Base-by-base conservation (phyloP, 2,888 invertebrate genomes). In the Dexiosoma caninum region DNA sequence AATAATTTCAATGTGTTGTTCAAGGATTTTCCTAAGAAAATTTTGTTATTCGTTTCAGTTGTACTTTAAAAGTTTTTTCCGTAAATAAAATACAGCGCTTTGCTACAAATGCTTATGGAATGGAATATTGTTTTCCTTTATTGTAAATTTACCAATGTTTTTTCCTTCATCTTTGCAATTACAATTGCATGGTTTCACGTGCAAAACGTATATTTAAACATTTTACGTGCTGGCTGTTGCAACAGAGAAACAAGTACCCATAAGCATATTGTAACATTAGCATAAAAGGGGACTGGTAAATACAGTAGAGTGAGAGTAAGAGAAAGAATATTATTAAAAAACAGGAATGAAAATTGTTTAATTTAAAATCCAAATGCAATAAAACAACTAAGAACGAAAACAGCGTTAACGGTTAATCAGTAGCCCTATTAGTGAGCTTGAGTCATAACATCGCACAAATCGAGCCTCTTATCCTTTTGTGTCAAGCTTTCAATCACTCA, bases 131-230 rank as follows among this genome's bases (percentile, higher is more conserved):
- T 27, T 51, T 3, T 6, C 27, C 27, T 49, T 49, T 27, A 42
- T 57, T 69, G 40, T 42, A 21, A 67, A 55, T 53, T 46, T 46
- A 55, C 14, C 23, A 59, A 30, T 27, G n/a, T 74, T 32, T 51
- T 57, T 42, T 19, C n/a, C 10, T 19, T 40, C 14, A 49, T 51
- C 32, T 59, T 67, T 44, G 32, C 62, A 69, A 76, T 76, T 76
- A 76, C 76, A 69, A 69, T 76, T 70, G 77, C 69, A 70, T 55
- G 77, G 62, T 66, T 81, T 81, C 80, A 81, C 80, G 76, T 81
- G 71, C 67, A 55, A 77, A 81, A 62, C 76, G 76, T 77, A 81
- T 77, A 81, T 81, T 77, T 69, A 72, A 81, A 42, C 67, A 67
- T 10, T 76, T 72, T 81, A 81, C 76, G 80, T 81, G 80, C 74